A percentile compares a stretch with the other conserved stretches of the same genome.
These are phyloP conservation scores for Lepidurus apus DNA, from an alignment of 1,140 invertebrate species.

Conservation along the genomic window DNA sequence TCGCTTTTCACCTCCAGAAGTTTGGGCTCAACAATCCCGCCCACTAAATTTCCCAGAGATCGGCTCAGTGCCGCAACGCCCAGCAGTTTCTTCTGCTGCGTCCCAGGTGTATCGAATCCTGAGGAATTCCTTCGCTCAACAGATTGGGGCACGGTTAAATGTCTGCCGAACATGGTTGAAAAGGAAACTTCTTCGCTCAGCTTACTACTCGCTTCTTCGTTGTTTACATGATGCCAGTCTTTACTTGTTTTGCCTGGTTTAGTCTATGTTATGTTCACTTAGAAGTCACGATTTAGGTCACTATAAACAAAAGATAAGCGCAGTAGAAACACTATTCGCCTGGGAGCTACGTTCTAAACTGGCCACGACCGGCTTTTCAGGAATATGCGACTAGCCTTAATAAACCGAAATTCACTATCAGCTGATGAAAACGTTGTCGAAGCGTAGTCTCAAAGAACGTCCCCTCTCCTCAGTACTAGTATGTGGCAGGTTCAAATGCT, in stretches of 20 bases:
- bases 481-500: not conserved
- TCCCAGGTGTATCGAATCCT: not conserved
- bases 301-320: constrained; percentile 13
- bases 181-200: not conserved
- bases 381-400: not conserved
- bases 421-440: not conserved
- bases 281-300: not conserved
- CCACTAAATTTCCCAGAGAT: not conserved
- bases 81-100: not conserved
- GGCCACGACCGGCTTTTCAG: not conserved
- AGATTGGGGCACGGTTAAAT: not conserved
- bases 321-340: not conserved
- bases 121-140: not conserved
- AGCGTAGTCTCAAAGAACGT: not conserved
- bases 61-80: not conserved
- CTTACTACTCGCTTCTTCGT: too few species aligned
- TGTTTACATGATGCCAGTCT: too few species aligned
- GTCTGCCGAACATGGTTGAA: not conserved
- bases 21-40: not conserved
- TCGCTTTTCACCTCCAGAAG: not conserved
- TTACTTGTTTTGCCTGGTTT: too few species aligned
- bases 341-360: not conserved
- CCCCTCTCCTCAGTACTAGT: not conserved
- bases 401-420: not conserved
- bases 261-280: not conserved